A percentile compares a stretch with the other conserved stretches of the same genome.
Conservation (phyloP, 2,113 vertebrate genomes). For the Vicugna pacos region DNA sequence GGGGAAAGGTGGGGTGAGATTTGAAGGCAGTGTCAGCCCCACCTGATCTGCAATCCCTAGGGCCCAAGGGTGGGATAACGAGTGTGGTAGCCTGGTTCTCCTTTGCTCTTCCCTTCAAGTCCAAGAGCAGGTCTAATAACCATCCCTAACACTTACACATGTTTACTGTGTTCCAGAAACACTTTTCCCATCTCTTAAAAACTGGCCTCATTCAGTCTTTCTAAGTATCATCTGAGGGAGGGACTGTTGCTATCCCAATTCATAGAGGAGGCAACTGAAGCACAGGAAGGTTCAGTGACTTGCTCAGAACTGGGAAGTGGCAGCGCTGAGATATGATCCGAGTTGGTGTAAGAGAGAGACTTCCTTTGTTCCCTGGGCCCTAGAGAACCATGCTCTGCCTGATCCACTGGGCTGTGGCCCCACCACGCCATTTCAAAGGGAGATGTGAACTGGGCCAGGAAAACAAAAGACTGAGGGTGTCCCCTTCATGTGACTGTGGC, state of each 20-base stretch:
- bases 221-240: not conserved
- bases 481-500: not conserved
- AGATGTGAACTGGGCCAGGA: not conserved
- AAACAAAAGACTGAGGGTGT: not conserved
- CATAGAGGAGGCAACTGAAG: not conserved
- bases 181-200: not conserved
- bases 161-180: not conserved
- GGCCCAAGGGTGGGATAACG: not conserved
- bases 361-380: not conserved
- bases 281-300: not conserved
- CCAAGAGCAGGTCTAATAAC: not conserved
- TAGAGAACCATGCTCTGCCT: not conserved
- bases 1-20: not conserved
- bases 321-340: not conserved
- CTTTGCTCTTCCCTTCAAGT: not conserved
- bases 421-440: not conserved
- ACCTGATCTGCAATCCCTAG: not conserved
- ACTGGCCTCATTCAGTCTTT: not conserved
- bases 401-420: not conserved
- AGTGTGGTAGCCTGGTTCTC: accelerated
- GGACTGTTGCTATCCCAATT: not conserved
- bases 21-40: not conserved
- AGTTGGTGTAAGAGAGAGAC: not conserved
- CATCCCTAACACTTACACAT: not conserved
- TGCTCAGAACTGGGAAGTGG: not conserved